Percentiles rank a stretch among this genome's conserved stretches.
phyloP scores from a whole-genome alignment of 2,797 vertebrate genomes.

The Dicrostonyx torquatus region DNA sequence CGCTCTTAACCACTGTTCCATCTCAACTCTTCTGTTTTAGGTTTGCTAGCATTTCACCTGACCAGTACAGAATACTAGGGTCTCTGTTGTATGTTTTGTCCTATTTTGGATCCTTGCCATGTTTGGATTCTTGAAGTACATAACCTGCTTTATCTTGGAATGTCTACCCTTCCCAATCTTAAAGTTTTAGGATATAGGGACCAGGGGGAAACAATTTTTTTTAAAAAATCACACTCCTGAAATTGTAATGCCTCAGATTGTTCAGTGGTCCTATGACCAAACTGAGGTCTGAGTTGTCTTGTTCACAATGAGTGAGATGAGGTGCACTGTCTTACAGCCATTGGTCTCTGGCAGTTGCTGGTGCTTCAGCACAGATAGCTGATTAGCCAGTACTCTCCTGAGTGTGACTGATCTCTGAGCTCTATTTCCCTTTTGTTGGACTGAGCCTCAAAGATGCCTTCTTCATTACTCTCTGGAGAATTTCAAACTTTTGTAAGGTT shows the following conservation, averaged over 20 bases:
- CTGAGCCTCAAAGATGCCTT: neutral
- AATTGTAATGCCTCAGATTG: neutral
- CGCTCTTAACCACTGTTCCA: neutral
- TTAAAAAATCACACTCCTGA: neutral
- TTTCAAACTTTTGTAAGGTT: neutral
- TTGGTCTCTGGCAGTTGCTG: neutral
- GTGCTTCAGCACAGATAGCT: neutral
- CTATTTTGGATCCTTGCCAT: neutral
- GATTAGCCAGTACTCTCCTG: neutral
- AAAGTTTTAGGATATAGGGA: slow-evolving; percentile 18
- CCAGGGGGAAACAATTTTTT: neutral
- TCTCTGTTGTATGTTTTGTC: neutral
- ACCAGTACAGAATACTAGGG: neutral
- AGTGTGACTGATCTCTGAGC: neutral
- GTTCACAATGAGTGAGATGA: neutral
- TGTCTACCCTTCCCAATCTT: neutral
- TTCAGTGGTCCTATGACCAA: neutral
- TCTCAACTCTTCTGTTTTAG: neutral
- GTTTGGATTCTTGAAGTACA: neutral
- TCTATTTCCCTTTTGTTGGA: neutral
- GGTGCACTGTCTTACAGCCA: neutral
- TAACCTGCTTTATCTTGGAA: neutral
- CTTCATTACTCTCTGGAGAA: neutral
- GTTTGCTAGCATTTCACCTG: neutral
- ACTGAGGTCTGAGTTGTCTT: neutral